Conservation (phyloP, 2,888 invertebrate genomes). For the Tinea trinotella region DNA sequence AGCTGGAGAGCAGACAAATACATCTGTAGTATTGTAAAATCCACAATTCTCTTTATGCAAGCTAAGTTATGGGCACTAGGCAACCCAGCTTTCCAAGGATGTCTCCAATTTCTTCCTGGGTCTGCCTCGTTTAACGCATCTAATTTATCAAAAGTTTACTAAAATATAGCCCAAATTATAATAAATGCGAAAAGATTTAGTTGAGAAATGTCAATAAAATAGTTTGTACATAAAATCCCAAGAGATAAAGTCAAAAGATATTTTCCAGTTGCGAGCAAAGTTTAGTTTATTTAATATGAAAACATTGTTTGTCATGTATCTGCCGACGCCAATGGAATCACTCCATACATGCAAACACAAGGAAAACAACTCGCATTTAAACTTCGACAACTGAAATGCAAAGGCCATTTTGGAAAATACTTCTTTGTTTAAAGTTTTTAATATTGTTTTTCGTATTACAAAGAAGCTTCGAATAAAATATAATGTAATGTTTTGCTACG, state of each 20-base stretch:
- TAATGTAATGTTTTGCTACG: too few relatives aligned
- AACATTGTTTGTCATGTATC: conserved; percentile 7
- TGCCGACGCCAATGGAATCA: neutral
- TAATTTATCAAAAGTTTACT: too few relatives aligned
- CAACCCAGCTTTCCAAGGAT: too few relatives aligned
- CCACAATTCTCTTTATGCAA: too few relatives aligned
- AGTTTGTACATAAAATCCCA: neutral
- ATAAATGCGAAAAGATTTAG: too few relatives aligned
- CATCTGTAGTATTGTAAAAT: too few relatives aligned
- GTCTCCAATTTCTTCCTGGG: too few relatives aligned
- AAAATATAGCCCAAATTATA: too few relatives aligned
- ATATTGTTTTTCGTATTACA: neutral
- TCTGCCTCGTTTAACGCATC: too few relatives aligned
- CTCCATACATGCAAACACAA: conserved; percentile 1
- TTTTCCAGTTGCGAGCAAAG: neutral
- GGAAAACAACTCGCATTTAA: neutral
- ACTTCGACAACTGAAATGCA: neutral
- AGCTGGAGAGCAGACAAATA: too few relatives aligned
- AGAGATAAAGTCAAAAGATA: neutral
- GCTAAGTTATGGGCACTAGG: too few relatives aligned
- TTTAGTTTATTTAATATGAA: neutral
- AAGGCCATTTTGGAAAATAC: conserved; percentile 1
- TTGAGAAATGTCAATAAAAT: neutral
- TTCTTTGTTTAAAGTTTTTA: neutral
- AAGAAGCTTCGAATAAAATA: too few relatives aligned